Percentiles rank a stretch among this genome's conserved stretches.
phyloP scores from a whole-genome alignment of 2,888 invertebrate genomes.

The Synanthedon tipuliformis region DNA sequence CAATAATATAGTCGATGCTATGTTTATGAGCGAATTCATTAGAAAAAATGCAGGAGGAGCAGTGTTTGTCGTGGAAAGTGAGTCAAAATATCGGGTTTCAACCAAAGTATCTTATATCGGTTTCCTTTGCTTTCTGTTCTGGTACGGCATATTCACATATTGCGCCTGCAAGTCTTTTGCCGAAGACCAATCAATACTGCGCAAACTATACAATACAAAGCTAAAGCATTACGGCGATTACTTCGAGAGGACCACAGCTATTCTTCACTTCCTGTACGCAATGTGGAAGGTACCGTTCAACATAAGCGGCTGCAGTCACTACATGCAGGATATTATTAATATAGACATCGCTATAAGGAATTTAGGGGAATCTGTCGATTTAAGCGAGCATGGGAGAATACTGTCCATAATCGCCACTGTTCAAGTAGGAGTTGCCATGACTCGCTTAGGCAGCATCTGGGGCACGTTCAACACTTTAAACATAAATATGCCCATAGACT shows the following conservation, averaged over 20 bases:
- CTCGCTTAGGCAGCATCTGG: constrained; percentile 28
- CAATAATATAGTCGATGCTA: constrained; percentile 28
- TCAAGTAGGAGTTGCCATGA: constrained; percentile 17
- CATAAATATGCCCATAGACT: constrained; percentile 23
- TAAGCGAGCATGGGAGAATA: constrained; percentile 17
- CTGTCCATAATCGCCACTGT: constrained; percentile 15
- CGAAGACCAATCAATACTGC: constrained; percentile 34
- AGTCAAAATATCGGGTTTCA: constrained; percentile 7
- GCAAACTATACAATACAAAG: constrained; percentile 37
- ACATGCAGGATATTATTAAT: constrained; percentile 22
- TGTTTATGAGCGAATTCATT: constrained; percentile 15
- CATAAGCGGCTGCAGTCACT: constrained; percentile 17
- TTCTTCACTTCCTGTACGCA: constrained; percentile 21
- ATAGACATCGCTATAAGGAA: constrained; percentile 28
- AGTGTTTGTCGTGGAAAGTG: constrained; percentile 12
- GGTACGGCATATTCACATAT: constrained; percentile 27
- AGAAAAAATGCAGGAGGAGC: constrained; percentile 27
- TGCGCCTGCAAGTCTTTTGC: constrained; percentile 23
- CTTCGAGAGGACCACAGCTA: constrained; percentile 26
- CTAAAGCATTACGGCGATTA: constrained; percentile 41
- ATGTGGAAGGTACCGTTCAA: constrained; percentile 35
- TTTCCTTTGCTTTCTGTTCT: constrained; percentile 17
- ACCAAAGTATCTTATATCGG: constrained; percentile 22
- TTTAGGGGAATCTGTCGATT: constrained; percentile 26
- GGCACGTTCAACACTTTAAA: constrained; percentile 20